These are phyloP conservation scores for Amphibalanus amphitrite DNA, from an alignment of 1,140 invertebrate genomes.

Conservation along the genomic window DNA sequence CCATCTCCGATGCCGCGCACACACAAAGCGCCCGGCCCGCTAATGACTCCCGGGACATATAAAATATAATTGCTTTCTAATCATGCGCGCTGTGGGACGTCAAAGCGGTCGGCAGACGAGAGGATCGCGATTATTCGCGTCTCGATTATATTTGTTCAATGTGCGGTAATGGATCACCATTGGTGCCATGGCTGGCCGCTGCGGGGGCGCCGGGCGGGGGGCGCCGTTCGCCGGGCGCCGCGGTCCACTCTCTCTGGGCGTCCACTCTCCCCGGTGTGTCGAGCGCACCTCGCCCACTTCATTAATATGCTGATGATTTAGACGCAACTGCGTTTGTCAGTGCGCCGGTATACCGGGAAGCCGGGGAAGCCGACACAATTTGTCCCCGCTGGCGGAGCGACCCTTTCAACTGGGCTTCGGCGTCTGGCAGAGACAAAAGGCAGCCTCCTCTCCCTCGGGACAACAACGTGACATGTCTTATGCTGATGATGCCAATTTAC, in stretches of 20 bases:
- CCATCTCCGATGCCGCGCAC: not conserved
- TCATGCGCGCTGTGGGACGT: not conserved
- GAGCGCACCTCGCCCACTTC: not conserved
- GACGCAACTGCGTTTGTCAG: not conserved
- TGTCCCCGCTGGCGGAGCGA: too few relatives aligned
- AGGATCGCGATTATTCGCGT: not conserved
- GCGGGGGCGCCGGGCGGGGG: too few relatives aligned
- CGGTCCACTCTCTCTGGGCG: too few relatives aligned
- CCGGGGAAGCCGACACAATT: not conserved
- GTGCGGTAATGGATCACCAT: not conserved
- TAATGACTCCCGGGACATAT: not conserved
- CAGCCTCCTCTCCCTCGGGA: not conserved
- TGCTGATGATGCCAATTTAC: not conserved
- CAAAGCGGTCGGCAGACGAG: not conserved
- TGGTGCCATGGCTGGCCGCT: not conserved
- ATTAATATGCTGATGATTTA: not conserved
- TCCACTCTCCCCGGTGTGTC: too few relatives aligned
- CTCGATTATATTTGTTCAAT: constrained; percentile 1
- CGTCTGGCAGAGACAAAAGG: not conserved
- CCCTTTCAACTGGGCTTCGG: constrained; percentile 1
- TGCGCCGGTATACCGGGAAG: not conserved
- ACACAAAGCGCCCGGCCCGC: not conserved
- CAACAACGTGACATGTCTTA: not conserved
- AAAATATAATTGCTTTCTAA: not conserved
- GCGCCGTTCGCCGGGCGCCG: not conserved